Conservation (phyloP, 2,888 invertebrate genomes). For the Temnothorax unifasciatus region DNA sequence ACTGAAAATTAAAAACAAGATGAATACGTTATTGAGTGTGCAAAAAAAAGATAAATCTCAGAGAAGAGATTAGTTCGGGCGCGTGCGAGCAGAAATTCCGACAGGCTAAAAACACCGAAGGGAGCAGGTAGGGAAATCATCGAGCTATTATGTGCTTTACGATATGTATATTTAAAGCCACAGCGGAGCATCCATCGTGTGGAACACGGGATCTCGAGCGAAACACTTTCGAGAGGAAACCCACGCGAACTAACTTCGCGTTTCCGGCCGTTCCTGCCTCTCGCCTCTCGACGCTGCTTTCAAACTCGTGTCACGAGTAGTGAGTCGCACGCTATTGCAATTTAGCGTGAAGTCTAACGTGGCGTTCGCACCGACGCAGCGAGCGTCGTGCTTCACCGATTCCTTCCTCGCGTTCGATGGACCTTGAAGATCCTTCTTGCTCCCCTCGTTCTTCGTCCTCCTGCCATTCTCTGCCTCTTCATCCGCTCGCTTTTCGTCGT, state of each 20-base stretch:
- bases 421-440: conserved; percentile 40
- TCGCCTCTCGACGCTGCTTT: conserved; percentile 65
- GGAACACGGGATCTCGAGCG: conserved; percentile 22
- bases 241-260: conserved; percentile 57
- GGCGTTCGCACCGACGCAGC: conserved; percentile 78
- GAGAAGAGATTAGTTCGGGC: neutral
- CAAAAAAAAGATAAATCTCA: neutral
- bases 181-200: conserved; percentile 3
- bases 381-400: conserved; percentile 62
- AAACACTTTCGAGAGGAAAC: conserved; percentile 61
- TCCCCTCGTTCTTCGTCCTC: conserved; percentile 37
- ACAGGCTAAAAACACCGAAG: conserved; percentile 1
- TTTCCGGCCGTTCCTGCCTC: conserved; percentile 60
- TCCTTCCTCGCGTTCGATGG: conserved; percentile 49
- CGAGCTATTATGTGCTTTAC: conserved; percentile 37
- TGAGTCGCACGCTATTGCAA: conserved; percentile 82
- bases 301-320: conserved; percentile 79
- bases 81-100: conserved; percentile 22
- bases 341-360: conserved; percentile 82
- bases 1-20: neutral
- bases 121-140: conserved; percentile 38
- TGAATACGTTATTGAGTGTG: neutral
- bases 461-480: conserved; percentile 16
- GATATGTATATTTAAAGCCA: conserved; percentile 46
- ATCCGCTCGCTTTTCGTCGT: conserved; percentile 21